Percentiles rank a stretch among this genome's conserved stretches.
Evolutionary conservation across 2,797 vertebrate species (phyloP).

Genomic region (Sebastes itinus): DNA sequence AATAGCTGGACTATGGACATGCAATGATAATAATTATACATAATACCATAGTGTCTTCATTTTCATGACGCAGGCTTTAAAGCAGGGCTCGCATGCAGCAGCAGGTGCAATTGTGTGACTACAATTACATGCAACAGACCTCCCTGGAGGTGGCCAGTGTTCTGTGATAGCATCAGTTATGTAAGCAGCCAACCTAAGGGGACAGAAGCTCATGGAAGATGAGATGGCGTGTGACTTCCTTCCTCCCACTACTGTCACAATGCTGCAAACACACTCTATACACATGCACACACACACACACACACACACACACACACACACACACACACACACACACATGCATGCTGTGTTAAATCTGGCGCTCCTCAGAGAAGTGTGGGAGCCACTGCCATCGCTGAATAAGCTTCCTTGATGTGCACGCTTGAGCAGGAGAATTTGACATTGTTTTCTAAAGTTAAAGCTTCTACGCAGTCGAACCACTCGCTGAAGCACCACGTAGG

Average conservation of each 20-base stretch:
- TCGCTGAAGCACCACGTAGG: constrained; percentile 35
- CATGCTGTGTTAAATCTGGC: constrained; percentile 60
- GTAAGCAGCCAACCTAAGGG: constrained; percentile 74
- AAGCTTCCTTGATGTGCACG: constrained; percentile 20
- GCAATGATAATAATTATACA: not conserved
- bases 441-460: constrained; percentile 36
- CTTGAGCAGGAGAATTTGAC: constrained; percentile 36
- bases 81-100: constrained; percentile 14
- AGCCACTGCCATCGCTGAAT: constrained; percentile 38
- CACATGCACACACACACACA: not conserved
- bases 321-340: not conserved
- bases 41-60: not conserved
- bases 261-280: constrained; percentile 37
- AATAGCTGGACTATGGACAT: not conserved
- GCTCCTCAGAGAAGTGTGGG: constrained; percentile 50
- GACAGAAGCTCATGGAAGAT: constrained; percentile 72
- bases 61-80: not conserved
- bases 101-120: constrained; percentile 48
- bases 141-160: constrained; percentile 65
- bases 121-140: constrained; percentile 36
- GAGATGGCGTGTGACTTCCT: constrained; percentile 76
- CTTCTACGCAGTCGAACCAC: not conserved
- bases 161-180: constrained; percentile 70
- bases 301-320: not conserved
- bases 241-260: constrained; percentile 71